These are phyloP conservation scores for mouse (Mus musculus) DNA, from an alignment of 2,113 vertebrate species.

Conservation along the genomic window GRCm39 chr11:42186001-42186500, in stretches of 20 bases:
- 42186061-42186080: too few relatives aligned
- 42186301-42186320: background rate
- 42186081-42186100: too few relatives aligned
- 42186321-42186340: background rate
- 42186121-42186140: too few relatives aligned
- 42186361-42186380: background rate
- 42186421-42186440: background rate
- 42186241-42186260: background rate
- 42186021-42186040: too few relatives aligned
- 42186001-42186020: too few relatives aligned
- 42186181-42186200: background rate
- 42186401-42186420: background rate
- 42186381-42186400: background rate
- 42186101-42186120: too few relatives aligned
- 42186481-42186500: background rate
- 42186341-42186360: background rate
- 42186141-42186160: too few relatives aligned
- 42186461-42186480: background rate
- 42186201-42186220: background rate
- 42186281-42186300: background rate
- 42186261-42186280: background rate
- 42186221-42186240: background rate
- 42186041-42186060: too few relatives aligned
- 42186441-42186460: slow-evolving; percentile 13
- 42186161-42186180: background rate